Percentiles rank a stretch among this genome's conserved stretches.
Conservation (phyloP, 2,888 invertebrate species). For the Phalera bucephala region DNA sequence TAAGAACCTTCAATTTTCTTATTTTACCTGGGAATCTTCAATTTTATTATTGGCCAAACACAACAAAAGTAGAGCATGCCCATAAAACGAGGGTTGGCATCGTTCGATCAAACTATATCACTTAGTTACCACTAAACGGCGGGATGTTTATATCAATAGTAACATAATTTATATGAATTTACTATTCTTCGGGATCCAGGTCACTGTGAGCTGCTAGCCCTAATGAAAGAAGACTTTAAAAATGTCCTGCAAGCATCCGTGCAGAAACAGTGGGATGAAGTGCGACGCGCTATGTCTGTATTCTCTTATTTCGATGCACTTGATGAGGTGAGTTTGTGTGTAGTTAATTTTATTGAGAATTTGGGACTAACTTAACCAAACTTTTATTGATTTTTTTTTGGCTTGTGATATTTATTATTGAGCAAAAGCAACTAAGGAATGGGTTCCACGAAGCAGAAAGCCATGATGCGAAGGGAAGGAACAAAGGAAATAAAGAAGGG, state of each 20-base stretch:
- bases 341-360: neutral
- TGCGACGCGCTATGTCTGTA: constrained; percentile 81
- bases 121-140: constrained; percentile 36
- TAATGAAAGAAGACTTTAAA: constrained; percentile 86
- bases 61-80: too few species aligned
- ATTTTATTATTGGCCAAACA: too few species aligned
- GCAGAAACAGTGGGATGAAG: constrained; percentile 84
- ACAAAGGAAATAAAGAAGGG: too few species aligned
- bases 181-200: constrained; percentile 33
- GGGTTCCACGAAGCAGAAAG: too few species aligned
- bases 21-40: too few species aligned
- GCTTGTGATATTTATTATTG: too few species aligned
- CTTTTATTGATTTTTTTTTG: too few species aligned
- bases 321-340: constrained; percentile 63
- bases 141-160: neutral
- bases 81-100: too few species aligned
- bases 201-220: constrained; percentile 84
- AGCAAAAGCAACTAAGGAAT: too few species aligned
- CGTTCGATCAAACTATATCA: constrained; percentile 40
- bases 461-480: too few species aligned
- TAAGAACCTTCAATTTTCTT: too few species aligned
- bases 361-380: too few species aligned
- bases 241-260: constrained; percentile 82
- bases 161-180: constrained; percentile 1
- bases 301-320: constrained; percentile 86